These are phyloP conservation scores for Chrysochloris asiatica DNA, from an alignment of 2,113 vertebrate species.

Conservation along the genomic window DNA sequence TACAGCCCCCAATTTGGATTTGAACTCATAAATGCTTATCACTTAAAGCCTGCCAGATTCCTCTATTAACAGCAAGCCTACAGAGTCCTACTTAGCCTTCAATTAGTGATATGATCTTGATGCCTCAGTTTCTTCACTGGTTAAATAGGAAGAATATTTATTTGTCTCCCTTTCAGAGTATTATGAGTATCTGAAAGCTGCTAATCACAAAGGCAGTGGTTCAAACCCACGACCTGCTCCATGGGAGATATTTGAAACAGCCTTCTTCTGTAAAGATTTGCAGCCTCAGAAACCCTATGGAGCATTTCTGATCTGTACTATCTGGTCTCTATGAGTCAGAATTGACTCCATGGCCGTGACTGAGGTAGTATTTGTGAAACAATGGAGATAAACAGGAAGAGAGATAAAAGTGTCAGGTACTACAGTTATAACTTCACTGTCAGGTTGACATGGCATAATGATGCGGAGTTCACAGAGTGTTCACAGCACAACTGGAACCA, in stretches of 20 bases:
- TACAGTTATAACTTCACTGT: neutral
- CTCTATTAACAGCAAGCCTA: neutral
- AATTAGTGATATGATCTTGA: neutral
- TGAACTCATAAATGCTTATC: neutral
- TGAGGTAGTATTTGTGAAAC: neutral
- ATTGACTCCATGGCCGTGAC: too few relatives aligned
- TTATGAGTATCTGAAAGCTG: neutral
- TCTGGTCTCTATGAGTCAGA: too few relatives aligned
- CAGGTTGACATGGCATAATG: too few relatives aligned
- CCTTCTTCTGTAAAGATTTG: too few relatives aligned
- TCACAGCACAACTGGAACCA: neutral
- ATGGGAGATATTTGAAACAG: too few relatives aligned
- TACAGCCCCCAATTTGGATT: too few relatives aligned
- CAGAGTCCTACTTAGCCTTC: neutral
- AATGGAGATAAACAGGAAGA: neutral
- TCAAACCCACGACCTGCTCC: too few relatives aligned
- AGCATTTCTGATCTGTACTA: too few relatives aligned
- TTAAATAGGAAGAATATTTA: neutral
- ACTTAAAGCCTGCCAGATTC: neutral
- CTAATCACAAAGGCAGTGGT: too few relatives aligned
- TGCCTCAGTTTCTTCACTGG: neutral
- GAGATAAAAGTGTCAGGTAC: neutral
- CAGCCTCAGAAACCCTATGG: too few relatives aligned
- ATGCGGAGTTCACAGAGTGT: neutral
- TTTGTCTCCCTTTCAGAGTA: neutral